Conservation (phyloP, 2,888 invertebrate genomes). For the Copidosoma aretas region DNA sequence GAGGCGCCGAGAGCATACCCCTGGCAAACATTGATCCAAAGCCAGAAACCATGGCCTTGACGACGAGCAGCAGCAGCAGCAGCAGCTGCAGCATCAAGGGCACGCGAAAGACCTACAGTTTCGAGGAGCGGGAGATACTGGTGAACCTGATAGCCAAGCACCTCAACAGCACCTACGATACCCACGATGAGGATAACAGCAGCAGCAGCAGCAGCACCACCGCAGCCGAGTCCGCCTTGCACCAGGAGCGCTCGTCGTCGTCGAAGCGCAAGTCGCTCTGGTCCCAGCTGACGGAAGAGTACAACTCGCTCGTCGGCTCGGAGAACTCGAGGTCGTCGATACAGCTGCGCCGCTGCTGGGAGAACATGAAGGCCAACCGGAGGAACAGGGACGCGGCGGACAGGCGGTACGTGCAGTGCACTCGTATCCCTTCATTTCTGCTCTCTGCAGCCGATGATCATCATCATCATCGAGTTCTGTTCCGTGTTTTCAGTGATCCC, state of each 20-base stretch:
- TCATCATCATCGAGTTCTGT: no score
- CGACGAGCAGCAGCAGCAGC: constrained; percentile 39
- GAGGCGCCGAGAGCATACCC: constrained; percentile 25
- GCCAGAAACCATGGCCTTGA: constrained; percentile 50
- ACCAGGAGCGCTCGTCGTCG: background rate
- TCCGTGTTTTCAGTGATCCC: constrained; percentile 1
- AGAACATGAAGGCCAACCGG: constrained; percentile 53
- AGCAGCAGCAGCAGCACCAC: background rate
- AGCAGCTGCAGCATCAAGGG: no score
- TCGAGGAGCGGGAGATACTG: constrained; percentile 51
- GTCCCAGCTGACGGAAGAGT: constrained; percentile 50
- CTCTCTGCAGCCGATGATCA: no score
- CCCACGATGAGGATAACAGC: background rate
- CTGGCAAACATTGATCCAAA: no score
- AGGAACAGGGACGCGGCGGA: constrained; percentile 48
- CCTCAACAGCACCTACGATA: constrained; percentile 37
- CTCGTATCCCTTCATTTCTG: background rate
- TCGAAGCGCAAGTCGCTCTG: constrained; percentile 51
- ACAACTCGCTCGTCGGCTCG: constrained; percentile 49
- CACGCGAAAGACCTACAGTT: constrained; percentile 53
- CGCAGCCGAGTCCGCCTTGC: background rate
- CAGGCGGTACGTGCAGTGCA: constrained; percentile 35
- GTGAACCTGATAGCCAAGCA: constrained; percentile 52
- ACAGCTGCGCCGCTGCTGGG: constrained; percentile 53
- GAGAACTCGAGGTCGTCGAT: constrained; percentile 48